Base-by-base conservation (phyloP, 1,140 invertebrate species). In the Brachionus calyciflorus region DNA sequence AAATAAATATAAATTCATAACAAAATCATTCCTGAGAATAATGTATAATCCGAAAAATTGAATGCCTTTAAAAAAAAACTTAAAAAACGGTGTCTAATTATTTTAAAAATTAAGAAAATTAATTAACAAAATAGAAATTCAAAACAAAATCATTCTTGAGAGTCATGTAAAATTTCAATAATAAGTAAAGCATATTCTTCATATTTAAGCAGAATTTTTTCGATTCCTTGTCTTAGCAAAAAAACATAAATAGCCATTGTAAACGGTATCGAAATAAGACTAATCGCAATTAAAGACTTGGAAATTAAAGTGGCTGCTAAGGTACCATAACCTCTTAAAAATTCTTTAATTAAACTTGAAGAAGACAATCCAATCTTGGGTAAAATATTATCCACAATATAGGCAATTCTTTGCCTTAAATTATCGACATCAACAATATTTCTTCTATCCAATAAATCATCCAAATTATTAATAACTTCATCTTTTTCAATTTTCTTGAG, bases 181-280 rank as follows among this genome's bases (percentile, higher is more conserved):
- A 60, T 17, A 5, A 33, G 55, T 30, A 60, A 60, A 40, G 33
- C 4, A 37, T 60, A 60, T 37, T 60, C 55, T 60, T 60, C 55
- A 60, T 60, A 37, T 12, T 21, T 60, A n/a, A 19, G 30, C 0
- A 60, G 55, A 33, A 60, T 60, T 60, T 60, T 60, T 60, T 60
- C 30, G 37, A 60, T 30, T 60, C 55, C 55, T 60, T 30, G 30
- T 33, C 0, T 33, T 33, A 60, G 55, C 19, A 60, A 33, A 37
- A 33, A 60, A 2, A 60, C 10, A 60, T 37, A 60, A 40, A 60
- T 60, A 33, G 28, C 7, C 14, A 60, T 60, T 4, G 55, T 33
- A n/a, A 60, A 0, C 26, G 55, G 55, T 33, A 60, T 40, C 17
- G 55, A 60, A 60, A 60, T 3, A 0, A 60, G 10, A 33, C 28